These are phyloP conservation scores for Rutpela maculata DNA, from an alignment of 2,888 invertebrate species.

Conservation along the genomic window DNA sequence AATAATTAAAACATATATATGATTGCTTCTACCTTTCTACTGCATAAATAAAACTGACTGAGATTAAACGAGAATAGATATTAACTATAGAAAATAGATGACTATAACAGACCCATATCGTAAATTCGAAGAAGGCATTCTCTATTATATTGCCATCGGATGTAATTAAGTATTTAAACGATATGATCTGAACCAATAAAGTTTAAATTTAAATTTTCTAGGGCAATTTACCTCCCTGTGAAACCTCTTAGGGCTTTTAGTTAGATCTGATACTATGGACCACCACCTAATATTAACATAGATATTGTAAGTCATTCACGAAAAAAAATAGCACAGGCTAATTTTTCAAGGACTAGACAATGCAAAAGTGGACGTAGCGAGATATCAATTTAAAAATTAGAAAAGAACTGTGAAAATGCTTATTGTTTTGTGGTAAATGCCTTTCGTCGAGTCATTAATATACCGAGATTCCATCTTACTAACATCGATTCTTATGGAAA, in stretches of 20 bases:
- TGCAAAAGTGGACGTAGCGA: not conserved
- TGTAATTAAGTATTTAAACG: conserved; percentile 69
- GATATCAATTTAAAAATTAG: conserved; percentile 1
- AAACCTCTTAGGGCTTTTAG: conserved; percentile 51
- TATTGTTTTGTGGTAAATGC: conserved; percentile 54
- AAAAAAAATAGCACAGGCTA: conserved; percentile 19
- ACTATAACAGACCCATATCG: conserved; percentile 48
- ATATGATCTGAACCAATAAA: conserved; percentile 67
- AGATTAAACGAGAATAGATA: conserved; percentile 47
- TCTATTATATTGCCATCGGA: conserved; percentile 64
- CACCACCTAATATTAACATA: conserved; percentile 46
- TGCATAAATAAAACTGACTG: not conserved
- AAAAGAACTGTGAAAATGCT: conserved; percentile 52
- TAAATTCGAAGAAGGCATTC: conserved; percentile 52
- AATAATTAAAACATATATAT: too few relatives aligned
- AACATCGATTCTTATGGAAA: conserved; percentile 63
- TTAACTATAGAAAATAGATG: conserved; percentile 55
- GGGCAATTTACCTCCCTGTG: conserved; percentile 66
- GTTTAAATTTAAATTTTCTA: conserved; percentile 68
- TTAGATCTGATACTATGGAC: conserved; percentile 56
- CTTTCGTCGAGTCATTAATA: conserved; percentile 48
- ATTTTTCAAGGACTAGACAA: conserved; percentile 12
- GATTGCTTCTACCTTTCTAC: not conserved
- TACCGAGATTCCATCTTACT: conserved; percentile 20
- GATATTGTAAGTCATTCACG: conserved; percentile 4